Evolutionary conservation across 2,888 invertebrate species (phyloP).

Genomic region (Thera britannica): DNA sequence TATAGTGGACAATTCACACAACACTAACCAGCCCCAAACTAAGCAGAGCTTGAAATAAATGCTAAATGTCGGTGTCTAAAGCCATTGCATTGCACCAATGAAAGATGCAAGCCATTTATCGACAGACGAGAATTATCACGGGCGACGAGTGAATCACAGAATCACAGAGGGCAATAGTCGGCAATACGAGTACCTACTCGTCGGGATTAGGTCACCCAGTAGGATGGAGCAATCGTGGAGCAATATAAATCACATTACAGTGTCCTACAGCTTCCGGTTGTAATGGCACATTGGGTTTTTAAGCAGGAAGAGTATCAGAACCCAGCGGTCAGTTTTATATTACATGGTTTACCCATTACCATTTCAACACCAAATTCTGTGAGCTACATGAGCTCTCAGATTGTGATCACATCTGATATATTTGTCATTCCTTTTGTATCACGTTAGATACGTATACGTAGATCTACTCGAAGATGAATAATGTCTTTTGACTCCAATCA

Average conservation of each 20-base stretch:
- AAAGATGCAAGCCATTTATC: not conserved
- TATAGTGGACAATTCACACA: too few relatives aligned
- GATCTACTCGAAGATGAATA: too few relatives aligned
- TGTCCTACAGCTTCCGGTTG: slow-evolving; percentile 9
- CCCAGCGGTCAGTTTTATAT: not conserved
- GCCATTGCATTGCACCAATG: not conserved
- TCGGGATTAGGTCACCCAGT: slow-evolving; percentile 39
- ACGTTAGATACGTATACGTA: too few relatives aligned
- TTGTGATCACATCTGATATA: too few relatives aligned
- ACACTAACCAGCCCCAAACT: too few relatives aligned
- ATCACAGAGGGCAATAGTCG: slow-evolving; percentile 14
- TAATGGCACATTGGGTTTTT: not conserved
- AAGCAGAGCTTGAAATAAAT: too few relatives aligned
- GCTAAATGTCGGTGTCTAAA: too few relatives aligned
- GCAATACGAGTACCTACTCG: slow-evolving; percentile 8
- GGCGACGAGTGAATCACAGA: slow-evolving; percentile 4
- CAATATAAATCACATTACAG: slow-evolving; percentile 38
- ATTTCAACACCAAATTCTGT: not conserved
- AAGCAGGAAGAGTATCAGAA: not conserved
- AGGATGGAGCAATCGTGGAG: slow-evolving; percentile 35
- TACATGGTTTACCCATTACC: not conserved
- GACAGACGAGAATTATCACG: slow-evolving; percentile 5
- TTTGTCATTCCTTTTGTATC: too few relatives aligned
- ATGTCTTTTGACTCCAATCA: too few relatives aligned
- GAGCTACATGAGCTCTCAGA: not conserved